Evolutionary conservation across 2,888 invertebrate genomes (phyloP).

Genomic region (Agonum fuliginosum): DNA sequence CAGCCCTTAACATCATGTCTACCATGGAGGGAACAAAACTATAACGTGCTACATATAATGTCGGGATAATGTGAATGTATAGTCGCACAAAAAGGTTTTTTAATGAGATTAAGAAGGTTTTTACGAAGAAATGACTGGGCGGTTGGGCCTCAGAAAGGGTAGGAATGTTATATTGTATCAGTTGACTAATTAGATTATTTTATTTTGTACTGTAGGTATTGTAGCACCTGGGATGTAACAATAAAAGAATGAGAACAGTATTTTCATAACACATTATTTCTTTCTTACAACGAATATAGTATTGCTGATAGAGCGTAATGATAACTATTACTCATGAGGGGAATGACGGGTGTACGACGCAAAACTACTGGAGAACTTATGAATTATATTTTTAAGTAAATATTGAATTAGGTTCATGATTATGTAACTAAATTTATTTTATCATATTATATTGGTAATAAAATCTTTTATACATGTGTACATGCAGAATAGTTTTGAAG

Average conservation of each 20-base stretch:
- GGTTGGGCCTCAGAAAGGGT: not conserved
- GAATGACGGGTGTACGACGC: too few species aligned
- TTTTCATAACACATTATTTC: too few species aligned
- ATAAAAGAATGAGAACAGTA: too few species aligned
- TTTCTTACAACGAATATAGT: too few species aligned
- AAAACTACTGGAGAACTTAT: too few species aligned
- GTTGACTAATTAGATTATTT: not conserved
- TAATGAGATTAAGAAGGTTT: not conserved
- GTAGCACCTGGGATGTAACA: not conserved
- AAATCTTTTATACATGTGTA: too few species aligned
- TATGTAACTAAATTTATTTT: not conserved
- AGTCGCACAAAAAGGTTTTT: not conserved
- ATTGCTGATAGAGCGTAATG: too few species aligned
- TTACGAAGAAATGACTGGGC: not conserved
- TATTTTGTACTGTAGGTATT: not conserved
- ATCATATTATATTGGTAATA: too few species aligned
- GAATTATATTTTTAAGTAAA: not conserved
- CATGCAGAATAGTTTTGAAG: too few species aligned
- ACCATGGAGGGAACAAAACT: not conserved
- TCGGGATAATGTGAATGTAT: not conserved
- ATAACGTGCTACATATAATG: conserved; percentile 15
- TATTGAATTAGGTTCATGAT: not conserved
- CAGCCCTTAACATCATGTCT: conserved; percentile 33
- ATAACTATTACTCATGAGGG: too few species aligned
- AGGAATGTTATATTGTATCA: not conserved